Evolutionary conservation across 2,888 invertebrate species (phyloP).

Genomic region (Barypeithes pellucidus): DNA sequence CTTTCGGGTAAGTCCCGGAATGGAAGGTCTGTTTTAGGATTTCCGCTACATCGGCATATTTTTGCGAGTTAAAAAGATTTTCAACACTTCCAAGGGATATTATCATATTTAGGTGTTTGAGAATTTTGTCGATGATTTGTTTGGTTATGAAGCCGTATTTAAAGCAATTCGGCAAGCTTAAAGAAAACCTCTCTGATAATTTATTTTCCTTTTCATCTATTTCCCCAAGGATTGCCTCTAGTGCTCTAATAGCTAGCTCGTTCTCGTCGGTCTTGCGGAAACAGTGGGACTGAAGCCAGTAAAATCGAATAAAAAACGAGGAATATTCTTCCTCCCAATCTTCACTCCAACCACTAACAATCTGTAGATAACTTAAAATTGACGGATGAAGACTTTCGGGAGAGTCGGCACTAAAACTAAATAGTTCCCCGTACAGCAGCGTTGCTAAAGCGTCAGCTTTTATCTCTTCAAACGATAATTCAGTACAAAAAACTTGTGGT

Average conservation of each 20-base stretch:
- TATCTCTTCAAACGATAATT: constrained; percentile 68
- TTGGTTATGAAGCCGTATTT: constrained; percentile 72
- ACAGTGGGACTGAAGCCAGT: constrained; percentile 75
- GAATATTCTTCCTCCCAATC: constrained; percentile 70
- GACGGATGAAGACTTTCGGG: constrained; percentile 68
- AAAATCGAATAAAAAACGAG: constrained; percentile 71
- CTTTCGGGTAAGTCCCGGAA: constrained; percentile 58
- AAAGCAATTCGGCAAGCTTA: constrained; percentile 73
- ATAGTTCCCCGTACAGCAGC: constrained; percentile 74
- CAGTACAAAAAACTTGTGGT: constrained; percentile 69
- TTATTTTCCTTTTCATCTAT: constrained; percentile 53
- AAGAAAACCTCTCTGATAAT: constrained; percentile 62
- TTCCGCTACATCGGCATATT: constrained; percentile 78
- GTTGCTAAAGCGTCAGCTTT: constrained; percentile 72
- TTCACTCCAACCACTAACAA: constrained; percentile 70
- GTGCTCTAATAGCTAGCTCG: constrained; percentile 71
- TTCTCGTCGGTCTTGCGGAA: constrained; percentile 73
- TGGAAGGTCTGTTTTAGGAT: constrained; percentile 81
- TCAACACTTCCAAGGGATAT: constrained; percentile 78
- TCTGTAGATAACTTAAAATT: constrained; percentile 71
- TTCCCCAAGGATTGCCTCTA: constrained; percentile 66
- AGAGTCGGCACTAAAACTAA: constrained; percentile 61
- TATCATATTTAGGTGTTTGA: constrained; percentile 73
- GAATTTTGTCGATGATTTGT: constrained; percentile 70
- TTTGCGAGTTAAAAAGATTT: constrained; percentile 77